Conservation (phyloP, 1,140 invertebrate genomes). For the Ericerus pela region DNA sequence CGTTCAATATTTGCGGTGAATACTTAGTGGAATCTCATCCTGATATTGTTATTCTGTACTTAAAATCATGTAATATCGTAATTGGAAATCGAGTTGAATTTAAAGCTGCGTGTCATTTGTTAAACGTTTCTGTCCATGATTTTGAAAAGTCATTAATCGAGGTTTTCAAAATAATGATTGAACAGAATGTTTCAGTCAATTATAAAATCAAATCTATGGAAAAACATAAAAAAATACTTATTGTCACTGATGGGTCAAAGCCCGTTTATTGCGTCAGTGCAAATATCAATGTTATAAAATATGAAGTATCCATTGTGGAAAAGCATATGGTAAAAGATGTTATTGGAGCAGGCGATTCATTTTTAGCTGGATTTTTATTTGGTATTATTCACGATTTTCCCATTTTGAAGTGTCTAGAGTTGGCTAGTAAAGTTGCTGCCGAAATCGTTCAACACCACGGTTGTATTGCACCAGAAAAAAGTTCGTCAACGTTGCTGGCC, state of each 20-base stretch:
- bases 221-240: conserved; percentile 15
- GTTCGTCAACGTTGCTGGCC: neutral
- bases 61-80: conserved; percentile 15
- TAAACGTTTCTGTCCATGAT: neutral
- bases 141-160: neutral
- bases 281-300: conserved; percentile 25
- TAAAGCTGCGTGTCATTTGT: neutral
- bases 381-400: conserved; percentile 28
- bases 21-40: conserved; percentile 13
- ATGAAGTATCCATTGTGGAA: conserved; percentile 29
- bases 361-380: conserved; percentile 44
- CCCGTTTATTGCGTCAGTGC: conserved; percentile 20
- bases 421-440: conserved; percentile 10
- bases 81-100: conserved; percentile 17
- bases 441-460: conserved; percentile 17
- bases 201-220: neutral
- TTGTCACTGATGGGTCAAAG: conserved; percentile 24
- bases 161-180: neutral
- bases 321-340: conserved; percentile 38
- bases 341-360: conserved; percentile 50
- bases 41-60: neutral
- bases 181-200: neutral
- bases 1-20: conserved; percentile 17
- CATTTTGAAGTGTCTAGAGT: neutral
- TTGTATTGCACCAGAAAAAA: conserved; percentile 3